These are phyloP conservation scores for Dryas iulia DNA, from an alignment of 1,140 invertebrate genomes.

Conservation along the genomic window DNA sequence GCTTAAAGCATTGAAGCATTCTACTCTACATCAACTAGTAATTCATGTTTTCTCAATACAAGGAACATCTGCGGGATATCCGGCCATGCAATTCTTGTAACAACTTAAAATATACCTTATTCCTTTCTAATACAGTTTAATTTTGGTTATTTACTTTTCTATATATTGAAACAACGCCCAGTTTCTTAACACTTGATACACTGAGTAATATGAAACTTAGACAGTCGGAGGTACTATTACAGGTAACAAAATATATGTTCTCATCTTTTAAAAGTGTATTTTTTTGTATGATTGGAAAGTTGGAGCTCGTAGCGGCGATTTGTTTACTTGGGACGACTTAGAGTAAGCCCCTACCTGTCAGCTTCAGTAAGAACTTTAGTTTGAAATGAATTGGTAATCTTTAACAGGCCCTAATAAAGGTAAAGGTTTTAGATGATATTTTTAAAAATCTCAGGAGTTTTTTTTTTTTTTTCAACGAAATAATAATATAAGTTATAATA, in stretches of 20 bases:
- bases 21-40: conserved; percentile 19
- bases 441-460: no score
- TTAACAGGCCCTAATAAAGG: no score
- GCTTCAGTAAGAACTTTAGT: not conserved
- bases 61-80: conserved; percentile 36
- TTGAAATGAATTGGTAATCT: not conserved
- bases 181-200: conserved; percentile 26
- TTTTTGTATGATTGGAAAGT: not conserved
- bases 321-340: not conserved
- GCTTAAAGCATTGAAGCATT: conserved; percentile 18
- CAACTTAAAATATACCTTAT: conserved; percentile 5
- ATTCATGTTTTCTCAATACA: conserved; percentile 36
- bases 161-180: conserved; percentile 20
- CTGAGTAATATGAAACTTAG: conserved; percentile 14
- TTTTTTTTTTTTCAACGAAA: no score
- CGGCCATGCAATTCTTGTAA: conserved; percentile 14
- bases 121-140: not conserved
- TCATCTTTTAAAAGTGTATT: not conserved
- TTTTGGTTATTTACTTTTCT: not conserved
- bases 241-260: not conserved
- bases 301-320: not conserved
- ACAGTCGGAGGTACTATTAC: not conserved
- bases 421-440: no score
- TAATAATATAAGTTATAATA: no score
- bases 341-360: not conserved